phyloP scores from a whole-genome alignment of 2,797 vertebrate species.

The Pteropus rufus region DNA sequence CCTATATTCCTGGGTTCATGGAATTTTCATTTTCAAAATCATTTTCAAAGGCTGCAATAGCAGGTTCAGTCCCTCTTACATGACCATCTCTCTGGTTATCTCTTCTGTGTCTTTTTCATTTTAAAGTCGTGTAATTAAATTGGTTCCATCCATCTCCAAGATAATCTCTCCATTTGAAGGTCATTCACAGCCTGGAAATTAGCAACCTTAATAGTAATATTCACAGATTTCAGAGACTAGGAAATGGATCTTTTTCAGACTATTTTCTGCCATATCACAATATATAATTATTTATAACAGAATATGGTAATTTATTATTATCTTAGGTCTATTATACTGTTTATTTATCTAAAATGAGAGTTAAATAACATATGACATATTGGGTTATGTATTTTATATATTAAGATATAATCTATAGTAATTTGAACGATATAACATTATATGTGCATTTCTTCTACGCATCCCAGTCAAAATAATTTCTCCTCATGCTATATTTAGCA shows the following conservation, averaged over 20 bases:
- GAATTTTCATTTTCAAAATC: neutral
- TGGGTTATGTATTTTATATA: neutral
- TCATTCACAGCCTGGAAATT: neutral
- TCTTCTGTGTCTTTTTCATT: neutral
- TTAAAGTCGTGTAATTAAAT: neutral
- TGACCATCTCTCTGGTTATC: neutral
- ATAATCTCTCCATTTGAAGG: neutral
- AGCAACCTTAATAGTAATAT: neutral
- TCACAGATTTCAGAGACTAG: neutral
- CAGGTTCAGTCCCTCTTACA: neutral
- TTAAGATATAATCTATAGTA: neutral
- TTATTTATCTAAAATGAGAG: neutral
- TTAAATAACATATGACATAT: neutral
- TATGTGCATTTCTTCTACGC: neutral
- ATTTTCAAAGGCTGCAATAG: neutral
- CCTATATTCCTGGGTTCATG: neutral
- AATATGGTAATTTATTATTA: neutral
- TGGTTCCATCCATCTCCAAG: neutral
- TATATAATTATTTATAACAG: neutral
- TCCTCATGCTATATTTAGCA: neutral
- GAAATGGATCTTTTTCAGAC: neutral
- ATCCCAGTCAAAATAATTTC: neutral
- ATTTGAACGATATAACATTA: neutral
- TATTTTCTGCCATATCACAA: neutral
- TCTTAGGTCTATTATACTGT: neutral